A percentile compares a stretch with the other conserved stretches of the same genome.
These are phyloP conservation scores for Halocynthia roretzi DNA, from an alignment of 23 tunicate genomes.

Conservation along the genomic window DNA sequence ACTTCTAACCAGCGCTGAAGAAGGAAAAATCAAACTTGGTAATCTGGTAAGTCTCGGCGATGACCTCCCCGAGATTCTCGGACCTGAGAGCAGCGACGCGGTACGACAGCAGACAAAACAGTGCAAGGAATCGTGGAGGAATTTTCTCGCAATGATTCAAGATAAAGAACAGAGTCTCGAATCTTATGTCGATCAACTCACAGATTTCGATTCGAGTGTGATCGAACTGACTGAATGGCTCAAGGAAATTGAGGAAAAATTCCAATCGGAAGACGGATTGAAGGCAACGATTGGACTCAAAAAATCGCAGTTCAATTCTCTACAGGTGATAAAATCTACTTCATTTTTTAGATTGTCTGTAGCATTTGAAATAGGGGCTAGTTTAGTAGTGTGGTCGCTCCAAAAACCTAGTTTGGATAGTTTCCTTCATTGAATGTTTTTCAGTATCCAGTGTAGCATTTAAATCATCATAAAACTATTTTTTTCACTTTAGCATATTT, in stretches of 20 bases:
- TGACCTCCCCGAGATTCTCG: slow-evolving; percentile 39
- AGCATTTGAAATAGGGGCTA: no score
- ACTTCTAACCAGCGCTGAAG: slow-evolving; percentile 34
- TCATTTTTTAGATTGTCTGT: no score
- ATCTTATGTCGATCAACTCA: slow-evolving; percentile 63
- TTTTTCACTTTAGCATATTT: no score
- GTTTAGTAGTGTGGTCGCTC: no score
- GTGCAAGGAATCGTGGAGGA: slow-evolving; percentile 68
- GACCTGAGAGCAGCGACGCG: slow-evolving; percentile 22
- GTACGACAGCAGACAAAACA: slow-evolving; percentile 67
- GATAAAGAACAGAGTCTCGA: slow-evolving; percentile 76
- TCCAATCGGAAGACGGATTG: slow-evolving; percentile 62
- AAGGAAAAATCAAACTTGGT: slow-evolving; percentile 51
- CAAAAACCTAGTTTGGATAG: no score
- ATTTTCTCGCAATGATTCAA: slow-evolving; percentile 45
- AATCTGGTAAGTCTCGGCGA: slow-evolving; percentile 49
- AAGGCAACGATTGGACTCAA: slow-evolving; percentile 83
- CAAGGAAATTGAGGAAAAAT: slow-evolving; percentile 38
- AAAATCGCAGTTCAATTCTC: slow-evolving; percentile 60
- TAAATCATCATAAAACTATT: no score
- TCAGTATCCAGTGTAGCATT: no score
- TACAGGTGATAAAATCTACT: slow-evolving; percentile 40
- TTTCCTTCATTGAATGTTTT: no score
- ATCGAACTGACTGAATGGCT: slow-evolving; percentile 76
- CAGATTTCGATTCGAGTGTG: slow-evolving; percentile 65